Percentiles rank a stretch among this genome's conserved stretches.
Conservation (phyloP, 1,140 invertebrate species). For the Whitmania pigra region DNA sequence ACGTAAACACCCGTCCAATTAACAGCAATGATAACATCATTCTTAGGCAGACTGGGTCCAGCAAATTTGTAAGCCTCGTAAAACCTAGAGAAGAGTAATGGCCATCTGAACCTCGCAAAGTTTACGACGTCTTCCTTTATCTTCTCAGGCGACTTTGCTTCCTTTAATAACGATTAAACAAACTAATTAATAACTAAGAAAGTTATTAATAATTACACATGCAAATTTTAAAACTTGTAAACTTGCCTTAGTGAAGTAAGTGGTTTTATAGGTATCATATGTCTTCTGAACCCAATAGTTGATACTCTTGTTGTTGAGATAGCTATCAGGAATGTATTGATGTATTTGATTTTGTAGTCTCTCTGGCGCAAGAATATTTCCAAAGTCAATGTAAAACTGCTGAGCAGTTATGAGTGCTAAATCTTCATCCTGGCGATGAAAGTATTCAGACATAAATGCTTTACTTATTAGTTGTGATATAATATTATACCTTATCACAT, state of each 20-base stretch:
- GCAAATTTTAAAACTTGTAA: conserved; percentile 17
- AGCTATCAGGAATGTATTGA: conserved; percentile 93
- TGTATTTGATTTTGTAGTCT: conserved; percentile 70
- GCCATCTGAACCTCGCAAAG: conserved; percentile 98
- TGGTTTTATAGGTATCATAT: conserved; percentile 26
- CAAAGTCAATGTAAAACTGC: conserved; percentile 94
- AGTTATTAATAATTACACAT: not conserved
- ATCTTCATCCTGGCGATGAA: conserved; percentile 66
- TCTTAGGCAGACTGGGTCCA: conserved; percentile 92
- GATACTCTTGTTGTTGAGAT: conserved; percentile 48
- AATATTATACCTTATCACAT: conserved; percentile 63
- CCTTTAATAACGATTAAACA: not conserved
- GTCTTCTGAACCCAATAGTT: conserved; percentile 27
- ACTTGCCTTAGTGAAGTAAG: conserved; percentile 26
- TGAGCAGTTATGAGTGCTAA: conserved; percentile 95
- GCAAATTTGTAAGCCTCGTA: conserved; percentile 48
- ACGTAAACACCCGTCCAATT: conserved; percentile 79
- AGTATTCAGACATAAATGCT: not conserved
- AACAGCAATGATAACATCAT: conserved; percentile 86
- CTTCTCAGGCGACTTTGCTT: conserved; percentile 6
- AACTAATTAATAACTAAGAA: not conserved
- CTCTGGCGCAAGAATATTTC: conserved; percentile 60
- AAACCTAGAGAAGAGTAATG: conserved; percentile 74
- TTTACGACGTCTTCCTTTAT: conserved; percentile 95
- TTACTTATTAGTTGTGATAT: conserved; percentile 12